Conservation (phyloP, 2,797 vertebrate species). For the Pseudotriccus pelzelni region DNA sequence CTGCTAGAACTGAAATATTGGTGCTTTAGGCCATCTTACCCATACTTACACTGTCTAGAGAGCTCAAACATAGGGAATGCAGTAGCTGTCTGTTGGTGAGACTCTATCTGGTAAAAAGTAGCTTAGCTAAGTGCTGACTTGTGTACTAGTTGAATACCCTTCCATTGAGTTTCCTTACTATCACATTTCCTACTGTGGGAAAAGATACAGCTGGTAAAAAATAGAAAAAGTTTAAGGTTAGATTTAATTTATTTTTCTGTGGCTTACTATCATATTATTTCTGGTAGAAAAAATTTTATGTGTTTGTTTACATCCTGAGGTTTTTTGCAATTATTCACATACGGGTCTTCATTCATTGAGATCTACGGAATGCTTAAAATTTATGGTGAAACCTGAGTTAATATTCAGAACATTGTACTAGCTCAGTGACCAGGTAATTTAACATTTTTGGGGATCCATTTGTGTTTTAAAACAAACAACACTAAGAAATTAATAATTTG, state of each 20-base stretch:
- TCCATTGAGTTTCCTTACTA: neutral
- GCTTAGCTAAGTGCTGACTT: neutral
- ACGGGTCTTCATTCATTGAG: neutral
- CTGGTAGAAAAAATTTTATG: neutral
- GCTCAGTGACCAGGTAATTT: neutral
- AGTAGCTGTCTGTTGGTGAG: neutral
- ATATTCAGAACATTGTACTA: neutral
- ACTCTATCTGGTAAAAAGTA: neutral
- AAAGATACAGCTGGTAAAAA: neutral
- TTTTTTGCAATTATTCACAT: neutral
- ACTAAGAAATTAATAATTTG: neutral
- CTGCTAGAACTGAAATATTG: neutral
- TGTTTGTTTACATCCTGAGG: neutral
- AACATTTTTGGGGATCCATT: neutral
- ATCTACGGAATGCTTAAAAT: neutral
- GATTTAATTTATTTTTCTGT: neutral
- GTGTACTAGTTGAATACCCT: neutral
- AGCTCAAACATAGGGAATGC: fast-evolving
- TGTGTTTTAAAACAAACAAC: neutral
- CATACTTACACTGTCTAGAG: neutral
- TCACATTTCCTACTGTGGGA: neutral
- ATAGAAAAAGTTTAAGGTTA: neutral
- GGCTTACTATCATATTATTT: neutral
- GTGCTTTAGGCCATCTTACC: fast-evolving
- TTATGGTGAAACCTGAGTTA: neutral